phyloP scores from a whole-genome alignment of 2,113 vertebrate genomes.

The Hyperopisus bebe region DNA sequence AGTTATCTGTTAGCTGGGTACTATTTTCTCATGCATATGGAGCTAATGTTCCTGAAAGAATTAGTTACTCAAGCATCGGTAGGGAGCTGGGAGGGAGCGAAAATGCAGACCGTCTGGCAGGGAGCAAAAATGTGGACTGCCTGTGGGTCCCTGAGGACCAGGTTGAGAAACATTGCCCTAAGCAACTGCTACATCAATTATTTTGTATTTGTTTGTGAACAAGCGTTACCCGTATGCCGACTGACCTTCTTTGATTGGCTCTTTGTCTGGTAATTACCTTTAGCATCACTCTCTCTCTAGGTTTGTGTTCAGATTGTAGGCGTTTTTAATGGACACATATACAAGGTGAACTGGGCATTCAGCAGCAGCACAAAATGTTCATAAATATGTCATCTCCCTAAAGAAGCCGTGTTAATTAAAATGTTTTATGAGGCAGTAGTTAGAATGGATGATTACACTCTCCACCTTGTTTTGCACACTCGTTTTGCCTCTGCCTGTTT shows the following conservation, averaged over 20 bases:
- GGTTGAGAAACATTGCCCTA: background rate
- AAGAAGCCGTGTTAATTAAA: slow-evolving; percentile 8
- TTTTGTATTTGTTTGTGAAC: slow-evolving; percentile 15
- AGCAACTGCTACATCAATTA: slow-evolving; percentile 13
- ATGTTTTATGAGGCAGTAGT: background rate
- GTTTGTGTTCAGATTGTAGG: background rate
- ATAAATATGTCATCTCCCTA: background rate
- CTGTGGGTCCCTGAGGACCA: background rate
- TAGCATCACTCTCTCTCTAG: background rate
- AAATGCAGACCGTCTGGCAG: background rate
- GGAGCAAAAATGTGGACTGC: background rate
- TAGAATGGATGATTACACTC: background rate
- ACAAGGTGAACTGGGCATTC: background rate
- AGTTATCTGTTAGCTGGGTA: background rate
- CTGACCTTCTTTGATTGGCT: background rate
- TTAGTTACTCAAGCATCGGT: background rate
- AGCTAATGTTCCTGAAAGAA: background rate
- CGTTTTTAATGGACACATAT: background rate
- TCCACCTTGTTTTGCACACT: background rate
- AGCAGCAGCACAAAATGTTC: background rate
- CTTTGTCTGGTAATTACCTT: background rate
- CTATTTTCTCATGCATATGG: background rate
- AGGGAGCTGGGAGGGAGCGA: background rate
- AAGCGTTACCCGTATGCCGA: background rate
- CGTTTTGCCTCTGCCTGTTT: background rate